Evolutionary conservation across 2,113 vertebrate genomes (phyloP).

Genomic region (crab-eating macaque (Macaca fascicularis)): T2T-MFA8v1.1 NC_088376.1:123839501-123840000

Average conservation of each 20-base stretch:
- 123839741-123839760: not conserved
- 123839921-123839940: no score
- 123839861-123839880: accelerated
- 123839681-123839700: constrained; percentile 53
- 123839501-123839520: constrained; percentile 98
- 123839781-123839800: not conserved
- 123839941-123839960: no score
- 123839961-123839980: no score
- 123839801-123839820: not conserved
- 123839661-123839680: constrained; percentile 87
- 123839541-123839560: constrained; percentile 99
- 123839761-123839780: not conserved
- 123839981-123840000: no score
- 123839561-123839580: constrained; percentile 98
- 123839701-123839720: constrained; percentile 62
- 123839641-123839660: constrained; percentile 89
- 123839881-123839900: no score
- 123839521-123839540: constrained; percentile 98
- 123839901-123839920: no score
- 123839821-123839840: not conserved
- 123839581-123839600: constrained; percentile 97
- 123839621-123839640: constrained; percentile 88
- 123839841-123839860: not conserved
- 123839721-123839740: no score
- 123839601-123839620: constrained; percentile 94